Conservation (phyloP, 2,113 vertebrate genomes). For the Thamnaconus septentrionalis region DNA sequence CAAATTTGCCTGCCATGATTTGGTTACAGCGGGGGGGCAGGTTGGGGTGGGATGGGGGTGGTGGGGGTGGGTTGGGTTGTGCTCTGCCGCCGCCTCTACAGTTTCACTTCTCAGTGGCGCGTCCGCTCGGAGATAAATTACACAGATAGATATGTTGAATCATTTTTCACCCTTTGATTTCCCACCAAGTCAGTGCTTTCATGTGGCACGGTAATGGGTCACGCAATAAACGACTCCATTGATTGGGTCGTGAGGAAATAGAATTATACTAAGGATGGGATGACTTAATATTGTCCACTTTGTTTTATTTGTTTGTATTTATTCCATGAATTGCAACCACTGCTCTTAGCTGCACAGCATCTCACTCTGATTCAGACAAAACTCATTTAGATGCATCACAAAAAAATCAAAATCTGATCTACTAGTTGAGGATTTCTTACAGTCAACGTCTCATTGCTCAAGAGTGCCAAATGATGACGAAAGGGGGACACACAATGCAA, state of each 20-base stretch:
- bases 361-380: not conserved
- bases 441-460: too few species aligned
- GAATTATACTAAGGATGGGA: not conserved
- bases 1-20: conserved; percentile 52
- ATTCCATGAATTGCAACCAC: too few species aligned
- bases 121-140: conserved; percentile 39
- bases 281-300: too few species aligned
- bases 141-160: conserved; percentile 13
- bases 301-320: too few species aligned
- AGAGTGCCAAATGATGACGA: too few species aligned
- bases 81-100: conserved; percentile 15
- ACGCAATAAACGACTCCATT: not conserved
- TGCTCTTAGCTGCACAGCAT: too few species aligned
- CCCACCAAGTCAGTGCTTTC: conserved; percentile 7
- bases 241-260: not conserved
- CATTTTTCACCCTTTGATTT: conserved; percentile 21
- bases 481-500: too few species aligned
- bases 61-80: too few species aligned
- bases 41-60: too few species aligned
- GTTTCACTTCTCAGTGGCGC: conserved; percentile 9
- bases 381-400: conserved; percentile 1
- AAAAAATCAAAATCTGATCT: not conserved
- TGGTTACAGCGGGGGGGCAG: conserved; percentile 24
- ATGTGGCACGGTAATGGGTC: conserved; percentile 7
- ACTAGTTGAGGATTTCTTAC: too few species aligned